Conservation (phyloP, 2,888 invertebrate species). For the Drosophila acutilabella region DNA sequence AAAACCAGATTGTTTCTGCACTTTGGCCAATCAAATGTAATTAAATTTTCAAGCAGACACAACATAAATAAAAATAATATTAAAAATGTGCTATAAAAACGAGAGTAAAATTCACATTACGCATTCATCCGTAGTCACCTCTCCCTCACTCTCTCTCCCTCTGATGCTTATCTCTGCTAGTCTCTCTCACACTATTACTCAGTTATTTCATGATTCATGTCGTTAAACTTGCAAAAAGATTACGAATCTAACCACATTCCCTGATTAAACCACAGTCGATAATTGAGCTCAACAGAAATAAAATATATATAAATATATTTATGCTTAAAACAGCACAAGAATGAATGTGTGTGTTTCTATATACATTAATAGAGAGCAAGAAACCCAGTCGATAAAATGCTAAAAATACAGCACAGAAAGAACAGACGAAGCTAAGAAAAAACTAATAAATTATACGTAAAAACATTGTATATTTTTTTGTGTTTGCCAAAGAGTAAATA, state of each 20-base stretch:
- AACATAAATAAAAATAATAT: slow-evolving; percentile 4
- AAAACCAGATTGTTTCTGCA: slow-evolving; percentile 10
- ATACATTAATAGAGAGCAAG: not conserved
- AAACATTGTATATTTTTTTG: slow-evolving; percentile 24
- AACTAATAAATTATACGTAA: slow-evolving; percentile 62
- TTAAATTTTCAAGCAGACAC: slow-evolving; percentile 19
- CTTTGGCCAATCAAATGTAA: slow-evolving; percentile 26
- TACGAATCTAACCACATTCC: slow-evolving; percentile 16
- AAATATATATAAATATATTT: not conserved
- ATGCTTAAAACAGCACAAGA: not conserved
- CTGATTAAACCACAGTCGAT: not conserved
- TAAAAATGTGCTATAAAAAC: slow-evolving; percentile 16
- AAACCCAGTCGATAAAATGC: slow-evolving; percentile 48
- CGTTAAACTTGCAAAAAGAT: slow-evolving; percentile 31
- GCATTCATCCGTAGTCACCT: not conserved
- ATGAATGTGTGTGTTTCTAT: not conserved
- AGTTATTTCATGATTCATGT: slow-evolving; percentile 34
- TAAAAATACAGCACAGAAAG: slow-evolving; percentile 55
- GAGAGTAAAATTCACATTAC: not conserved
- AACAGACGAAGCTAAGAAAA: slow-evolving; percentile 19
- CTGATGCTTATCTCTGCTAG: not conserved
- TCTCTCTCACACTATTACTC: not conserved
- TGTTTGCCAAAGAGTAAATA: slow-evolving; percentile 49
- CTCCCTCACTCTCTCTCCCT: not conserved
- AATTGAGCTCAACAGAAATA: slow-evolving; percentile 3